phyloP scores from a whole-genome alignment of 2,888 invertebrate genomes.

The Diarsia mendica region DNA sequence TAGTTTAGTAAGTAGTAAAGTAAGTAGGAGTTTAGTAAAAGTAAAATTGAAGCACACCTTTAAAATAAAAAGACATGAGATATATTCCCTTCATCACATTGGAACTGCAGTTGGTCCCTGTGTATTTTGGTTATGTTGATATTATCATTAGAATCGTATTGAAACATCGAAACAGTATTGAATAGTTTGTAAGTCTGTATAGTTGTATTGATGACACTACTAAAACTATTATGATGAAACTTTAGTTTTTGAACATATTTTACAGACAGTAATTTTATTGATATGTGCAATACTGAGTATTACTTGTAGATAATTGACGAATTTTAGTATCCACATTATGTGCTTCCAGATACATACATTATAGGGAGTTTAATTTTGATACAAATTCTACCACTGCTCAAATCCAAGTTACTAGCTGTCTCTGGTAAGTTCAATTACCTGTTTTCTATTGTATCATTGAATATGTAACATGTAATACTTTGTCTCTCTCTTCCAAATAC shows the following conservation, averaged over 20 bases:
- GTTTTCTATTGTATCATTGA: conserved; percentile 3
- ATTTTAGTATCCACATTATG: conserved; percentile 36
- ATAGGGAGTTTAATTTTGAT: conserved; percentile 45
- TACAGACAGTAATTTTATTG: conserved; percentile 13
- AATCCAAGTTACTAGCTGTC: conserved; percentile 1
- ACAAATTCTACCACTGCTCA: conserved; percentile 51
- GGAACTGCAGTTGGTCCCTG: conserved; percentile 27
- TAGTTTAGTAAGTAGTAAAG: conserved; percentile 49
- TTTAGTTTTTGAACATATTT: conserved; percentile 15
- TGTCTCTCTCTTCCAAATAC: conserved; percentile 2
- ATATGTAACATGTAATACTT: not conserved
- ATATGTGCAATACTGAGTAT: conserved; percentile 44
- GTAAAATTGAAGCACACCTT: conserved; percentile 39
- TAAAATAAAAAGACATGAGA: conserved; percentile 32
- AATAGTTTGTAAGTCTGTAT: conserved; percentile 35
- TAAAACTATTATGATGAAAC: conserved; percentile 17
- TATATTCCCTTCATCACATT: conserved; percentile 21
- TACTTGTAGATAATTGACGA: conserved; percentile 19
- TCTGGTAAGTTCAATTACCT: not conserved
- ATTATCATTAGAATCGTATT: conserved; percentile 20
- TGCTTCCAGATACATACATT: conserved; percentile 71
- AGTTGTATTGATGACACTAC: conserved; percentile 13
- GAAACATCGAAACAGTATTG: conserved; percentile 50
- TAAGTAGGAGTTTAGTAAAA: conserved; percentile 44
- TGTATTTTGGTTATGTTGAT: conserved; percentile 15